A percentile compares a stretch with the other conserved stretches of the same genome.
These are phyloP conservation scores for Oenanthe oenanthe DNA, from an alignment of 2,113 vertebrate genomes.

Conservation along the genomic window DNA sequence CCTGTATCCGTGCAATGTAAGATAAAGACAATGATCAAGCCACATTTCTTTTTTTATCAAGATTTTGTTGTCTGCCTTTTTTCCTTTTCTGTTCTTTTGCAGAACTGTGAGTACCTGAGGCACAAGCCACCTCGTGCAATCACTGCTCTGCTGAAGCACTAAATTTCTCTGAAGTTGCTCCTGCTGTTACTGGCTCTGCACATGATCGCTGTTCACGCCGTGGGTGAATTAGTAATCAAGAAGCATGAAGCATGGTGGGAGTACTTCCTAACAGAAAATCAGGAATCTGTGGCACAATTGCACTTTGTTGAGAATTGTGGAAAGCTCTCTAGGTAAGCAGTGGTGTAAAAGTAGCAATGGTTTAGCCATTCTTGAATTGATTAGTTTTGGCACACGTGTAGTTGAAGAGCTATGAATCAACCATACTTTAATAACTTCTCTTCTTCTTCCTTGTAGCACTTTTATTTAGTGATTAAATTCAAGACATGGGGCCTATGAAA, in stretches of 20 bases:
- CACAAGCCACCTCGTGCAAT: fast-evolving
- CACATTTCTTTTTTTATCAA: not conserved
- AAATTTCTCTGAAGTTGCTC: not conserved
- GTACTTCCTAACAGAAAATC: not conserved
- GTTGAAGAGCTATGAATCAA: not conserved
- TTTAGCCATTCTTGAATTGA: not conserved
- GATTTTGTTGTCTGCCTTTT: not conserved
- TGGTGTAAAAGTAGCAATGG: not conserved
- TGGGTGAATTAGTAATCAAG: not conserved
- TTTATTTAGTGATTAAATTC: not conserved
- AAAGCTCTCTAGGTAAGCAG: conserved; percentile 4
- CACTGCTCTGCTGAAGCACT: not conserved
- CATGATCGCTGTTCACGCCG: not conserved
- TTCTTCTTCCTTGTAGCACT: conserved; percentile 7
- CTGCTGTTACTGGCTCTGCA: not conserved
- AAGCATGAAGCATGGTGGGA: not conserved
- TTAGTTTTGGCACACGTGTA: fast-evolving
- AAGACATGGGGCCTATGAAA: conserved; percentile 67
- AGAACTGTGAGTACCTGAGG: not conserved
- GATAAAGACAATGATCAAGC: not conserved
- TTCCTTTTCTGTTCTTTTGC: not conserved
- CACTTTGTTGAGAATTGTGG: not conserved
- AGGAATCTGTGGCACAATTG: not conserved
- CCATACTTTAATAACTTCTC: not conserved
- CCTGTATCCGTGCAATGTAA: not conserved